Evolutionary conservation across 2,113 vertebrate species (phyloP).

Genomic region (Paratilapia polleni): DNA sequence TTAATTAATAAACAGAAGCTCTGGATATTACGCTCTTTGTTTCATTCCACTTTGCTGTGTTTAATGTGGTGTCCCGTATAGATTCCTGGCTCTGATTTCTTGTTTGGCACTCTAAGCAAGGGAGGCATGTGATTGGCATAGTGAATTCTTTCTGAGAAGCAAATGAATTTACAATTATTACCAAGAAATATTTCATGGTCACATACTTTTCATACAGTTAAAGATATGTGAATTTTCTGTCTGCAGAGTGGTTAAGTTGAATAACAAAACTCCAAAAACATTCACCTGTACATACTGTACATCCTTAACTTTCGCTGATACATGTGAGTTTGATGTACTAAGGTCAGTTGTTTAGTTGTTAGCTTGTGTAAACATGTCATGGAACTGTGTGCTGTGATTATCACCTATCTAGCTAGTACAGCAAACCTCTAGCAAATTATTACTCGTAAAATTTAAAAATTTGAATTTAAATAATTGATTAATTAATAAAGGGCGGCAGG

Average conservation of each 20-base stretch:
- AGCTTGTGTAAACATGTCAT: background rate
- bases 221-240: fast-evolving
- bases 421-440: fast-evolving
- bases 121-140: conserved; percentile 10
- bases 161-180: conserved; percentile 16
- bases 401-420: background rate
- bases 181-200: conserved; percentile 12
- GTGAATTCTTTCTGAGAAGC: conserved; percentile 15
- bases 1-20: conserved; percentile 69
- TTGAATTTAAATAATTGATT: background rate
- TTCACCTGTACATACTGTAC: background rate
- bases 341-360: background rate
- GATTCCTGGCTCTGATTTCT: conserved; percentile 32
- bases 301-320: background rate
- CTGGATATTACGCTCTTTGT: conserved; percentile 51
- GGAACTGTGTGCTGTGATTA: background rate
- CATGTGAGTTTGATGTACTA: no score
- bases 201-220: conserved; percentile 7
- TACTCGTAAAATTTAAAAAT: background rate
- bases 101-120: background rate
- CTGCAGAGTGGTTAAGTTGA: background rate
- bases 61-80: conserved; percentile 29
- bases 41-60: conserved; percentile 46
- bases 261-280: background rate
- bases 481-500: background rate